Percentiles rank a stretch among this genome's conserved stretches.
Conservation (phyloP, 2,888 invertebrate species). For the Bembecia ichneumoniformis region DNA sequence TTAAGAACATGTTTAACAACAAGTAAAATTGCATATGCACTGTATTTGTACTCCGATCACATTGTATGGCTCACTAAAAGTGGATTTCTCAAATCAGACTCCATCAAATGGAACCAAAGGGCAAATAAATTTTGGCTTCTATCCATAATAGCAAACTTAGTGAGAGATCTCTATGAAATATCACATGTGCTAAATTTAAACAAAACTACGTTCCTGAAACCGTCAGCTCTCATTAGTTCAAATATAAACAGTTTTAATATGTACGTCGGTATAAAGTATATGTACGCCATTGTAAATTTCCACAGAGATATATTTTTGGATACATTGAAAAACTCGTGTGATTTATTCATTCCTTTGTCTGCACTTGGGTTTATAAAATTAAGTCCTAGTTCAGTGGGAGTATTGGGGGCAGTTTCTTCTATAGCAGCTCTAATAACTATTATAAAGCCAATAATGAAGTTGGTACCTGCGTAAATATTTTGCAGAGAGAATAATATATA, state of each 20-base stretch:
- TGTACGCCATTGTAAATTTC: slow-evolving; percentile 39
- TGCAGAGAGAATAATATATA: too few species aligned
- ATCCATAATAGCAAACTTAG: slow-evolving; percentile 83
- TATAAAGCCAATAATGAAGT: slow-evolving; percentile 83
- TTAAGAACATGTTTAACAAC: slow-evolving; percentile 81
- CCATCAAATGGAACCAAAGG: slow-evolving; percentile 81
- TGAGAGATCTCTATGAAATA: slow-evolving; percentile 90
- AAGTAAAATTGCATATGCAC: slow-evolving; percentile 83
- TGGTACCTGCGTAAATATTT: slow-evolving; percentile 66
- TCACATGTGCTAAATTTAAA: slow-evolving; percentile 71
- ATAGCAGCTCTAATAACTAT: slow-evolving; percentile 82
- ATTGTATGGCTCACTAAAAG: slow-evolving; percentile 87
- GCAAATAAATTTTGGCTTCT: slow-evolving; percentile 89
- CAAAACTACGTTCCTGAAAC: slow-evolving; percentile 48
- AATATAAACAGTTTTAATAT: slow-evolving; percentile 33
- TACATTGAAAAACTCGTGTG: slow-evolving; percentile 87
- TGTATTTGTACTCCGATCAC: slow-evolving; percentile 89
- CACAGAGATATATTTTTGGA: slow-evolving; percentile 82
- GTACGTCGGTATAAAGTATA: slow-evolving; percentile 31
- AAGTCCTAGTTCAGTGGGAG: slow-evolving; percentile 83
- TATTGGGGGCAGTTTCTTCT: slow-evolving; percentile 86
- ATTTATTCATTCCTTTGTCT: slow-evolving; percentile 88
- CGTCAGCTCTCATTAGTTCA: slow-evolving; percentile 42
- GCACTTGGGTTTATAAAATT: slow-evolving; percentile 84
- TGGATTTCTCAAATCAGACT: slow-evolving; percentile 77